Evolutionary conservation across 2,797 vertebrate genomes (phyloP), one percentile per base, ranked within the genome.

Genomic region (Sciurus vulgaris): DNA sequence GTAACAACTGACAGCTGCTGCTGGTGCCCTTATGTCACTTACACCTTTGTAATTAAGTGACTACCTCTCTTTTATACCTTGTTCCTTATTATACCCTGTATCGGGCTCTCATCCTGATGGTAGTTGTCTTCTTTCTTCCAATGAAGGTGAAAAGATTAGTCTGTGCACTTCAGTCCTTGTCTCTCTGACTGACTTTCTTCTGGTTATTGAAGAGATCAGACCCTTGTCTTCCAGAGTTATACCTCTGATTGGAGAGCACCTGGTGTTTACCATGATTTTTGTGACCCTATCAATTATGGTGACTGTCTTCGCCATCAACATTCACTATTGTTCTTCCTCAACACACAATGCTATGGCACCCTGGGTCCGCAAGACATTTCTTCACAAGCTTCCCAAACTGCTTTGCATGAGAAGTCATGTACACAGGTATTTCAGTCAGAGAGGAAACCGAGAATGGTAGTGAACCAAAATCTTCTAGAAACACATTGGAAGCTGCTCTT

Each of bases 201-300:
- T 99, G 61, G 99, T 99, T 81, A 99, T 99, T 69, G 99, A 99
- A 95, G 99, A 99, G 98, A 99, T 99, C 96, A 99, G 99, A 92
- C 99, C 99, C 0, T 99, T 99, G 0, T 99, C 99, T 63, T 99
- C 99, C 28, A 99, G 99, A 98, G 99, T 99, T 24, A 99, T 99
- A 89, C 99, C 99, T 0, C 99, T 99, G 14, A 99, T 99, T 61
- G 99, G 99, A 89, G 99, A 99, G 98, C 99, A 99, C 96, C 98
- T 99, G 98, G 99, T 99, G 89, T 99, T 99, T 83, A 99, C 99
- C n/a, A 99, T 99, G 99, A 99, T 99, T 93, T 99, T 99, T 30
- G 99, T 99, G 97, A 99, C 99, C 0, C 98, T 99, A 59, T 99
- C 99, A 90, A 99, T 99, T 41, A 98, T 99, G 95, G 99, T 99